phyloP scores from a whole-genome alignment of 2,113 vertebrate species.

The Oophaga pumilio region DNA sequence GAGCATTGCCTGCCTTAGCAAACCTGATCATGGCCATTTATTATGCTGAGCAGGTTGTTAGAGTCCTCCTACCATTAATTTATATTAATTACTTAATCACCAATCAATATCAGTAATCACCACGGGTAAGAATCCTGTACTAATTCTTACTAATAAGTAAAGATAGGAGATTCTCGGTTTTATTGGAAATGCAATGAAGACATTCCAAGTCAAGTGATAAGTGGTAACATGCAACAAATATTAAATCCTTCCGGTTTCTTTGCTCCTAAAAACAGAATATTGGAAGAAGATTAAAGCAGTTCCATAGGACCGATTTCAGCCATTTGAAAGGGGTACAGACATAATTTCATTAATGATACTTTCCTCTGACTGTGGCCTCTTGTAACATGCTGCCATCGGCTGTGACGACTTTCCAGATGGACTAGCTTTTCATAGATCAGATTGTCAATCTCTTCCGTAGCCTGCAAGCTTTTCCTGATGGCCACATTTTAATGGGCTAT shows the following conservation, averaged over 20 bases:
- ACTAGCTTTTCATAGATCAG: constrained; percentile 20
- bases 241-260: background rate
- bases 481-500: constrained; percentile 49
- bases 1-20: background rate
- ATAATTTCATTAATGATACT: constrained; percentile 21
- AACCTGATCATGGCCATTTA: background rate
- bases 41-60: background rate
- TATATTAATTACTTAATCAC: constrained; percentile 22
- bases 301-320: background rate
- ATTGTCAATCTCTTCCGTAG: constrained; percentile 18
- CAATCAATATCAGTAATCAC: constrained; percentile 22
- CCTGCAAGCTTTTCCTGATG: constrained; percentile 46
- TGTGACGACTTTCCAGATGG: constrained; percentile 36
- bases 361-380: constrained; percentile 7
- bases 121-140: background rate
- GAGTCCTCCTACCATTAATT: background rate
- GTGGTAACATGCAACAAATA: background rate
- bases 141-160: constrained; percentile 13
- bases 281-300: background rate
- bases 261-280: background rate
- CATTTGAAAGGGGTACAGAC: constrained; percentile 12
- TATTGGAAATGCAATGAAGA: constrained; percentile 6
- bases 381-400: constrained; percentile 27
- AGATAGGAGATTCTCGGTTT: background rate
- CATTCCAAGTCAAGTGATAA: constrained; percentile 2